Evolutionary conservation across 2,888 invertebrate species (phyloP), one percentile per base, ranked within the genome.

Genomic region (Mayetiola destructor): DNA sequence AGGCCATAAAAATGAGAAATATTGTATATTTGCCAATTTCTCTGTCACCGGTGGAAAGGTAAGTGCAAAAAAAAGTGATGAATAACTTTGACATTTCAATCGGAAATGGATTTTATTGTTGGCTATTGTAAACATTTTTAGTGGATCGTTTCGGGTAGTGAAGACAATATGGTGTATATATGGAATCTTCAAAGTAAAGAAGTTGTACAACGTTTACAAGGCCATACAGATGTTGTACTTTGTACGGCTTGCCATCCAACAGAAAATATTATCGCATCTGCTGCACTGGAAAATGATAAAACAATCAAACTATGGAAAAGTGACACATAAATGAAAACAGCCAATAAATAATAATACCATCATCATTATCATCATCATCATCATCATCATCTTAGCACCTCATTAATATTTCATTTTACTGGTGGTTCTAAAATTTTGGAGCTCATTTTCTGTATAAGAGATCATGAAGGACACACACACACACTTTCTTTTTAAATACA

Each of bases 141-240:
- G 90, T 99, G 99, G 99, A 99, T 99, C 69, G 97, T 99, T 53
- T 96, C 95, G 39, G 99, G 99, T n/a, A 97, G 97, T 4, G 99
- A 99, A 75, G 99, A 99, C 73, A 91, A 95, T 71, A 81, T 92
- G 78, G 94, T 99, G 1, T 99, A 97, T 70, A 95, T 99, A 66
- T 99, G 99, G 99, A 99, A 99, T 77, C 79, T 99, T 62, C 99
- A 99, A 71, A 95, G 96, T 14, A 97, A 97, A 75, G 97, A 99
- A 77, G 89, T 99, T 59, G 99, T 99, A 59, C 99, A 99, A 74
- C 91, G 93, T 74, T 76, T 99, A 60, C 87, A 90, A 65, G 97
- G 97, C 0, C 97, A 99, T 70, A 92, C 94, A 62, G 95, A 96
- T 82, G 81, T 77, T 3, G 99, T 99, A 10, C 77, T 99, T 23